Evolutionary conservation across 2,797 vertebrate species (phyloP), one percentile per base, ranked within the genome.

Genomic region (Tamandua tetradactyla): DNA sequence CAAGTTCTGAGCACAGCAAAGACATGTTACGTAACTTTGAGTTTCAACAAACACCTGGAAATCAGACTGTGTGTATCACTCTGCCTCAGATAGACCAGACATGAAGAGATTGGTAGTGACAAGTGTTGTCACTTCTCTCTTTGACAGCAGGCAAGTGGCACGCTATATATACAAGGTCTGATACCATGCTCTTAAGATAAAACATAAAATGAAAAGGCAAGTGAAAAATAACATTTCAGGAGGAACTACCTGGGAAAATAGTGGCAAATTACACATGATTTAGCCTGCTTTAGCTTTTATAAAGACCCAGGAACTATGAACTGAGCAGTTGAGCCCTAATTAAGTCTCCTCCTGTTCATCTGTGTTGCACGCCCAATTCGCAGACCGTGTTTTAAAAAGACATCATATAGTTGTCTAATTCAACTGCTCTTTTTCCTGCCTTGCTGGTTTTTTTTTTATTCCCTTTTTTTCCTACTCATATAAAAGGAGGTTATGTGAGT

Each of bases 21-120:
- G 18, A 93, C 87, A 64, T 62, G 61, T 97, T 93, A 94, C 27
- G 11, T 97, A 97, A 89, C 66, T 47, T 1, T 8, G 80, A 72
- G 68, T 95, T 97, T 96, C 83, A 95, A 93, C 83, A 96, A 96
- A 96, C 95, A 97, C 89, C 92, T 95, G 93, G 97, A 94, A 96
- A 94, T 97, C 74, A 95, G 95, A 74, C 82, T 96, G 94, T 52
- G 55, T 64, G 44, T 68, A 85, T 85, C 62, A 69, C 83, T 27
- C 80, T 80, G 64, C 91, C 55, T 97, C 94, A 96, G 92, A 97
- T 93, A 97, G 25, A 87, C 69, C 62, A 89, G 87, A 85, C 78
- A 49, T 14, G 94, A 95, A 95, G 95, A 96, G 96, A 92, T 89
- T 85, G 93, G 79, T 87, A 91, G 93, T 97, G 94, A 97, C 95